phyloP scores from a whole-genome alignment of 2,797 vertebrate genomes.

The Alosa sapidissima region DNA sequence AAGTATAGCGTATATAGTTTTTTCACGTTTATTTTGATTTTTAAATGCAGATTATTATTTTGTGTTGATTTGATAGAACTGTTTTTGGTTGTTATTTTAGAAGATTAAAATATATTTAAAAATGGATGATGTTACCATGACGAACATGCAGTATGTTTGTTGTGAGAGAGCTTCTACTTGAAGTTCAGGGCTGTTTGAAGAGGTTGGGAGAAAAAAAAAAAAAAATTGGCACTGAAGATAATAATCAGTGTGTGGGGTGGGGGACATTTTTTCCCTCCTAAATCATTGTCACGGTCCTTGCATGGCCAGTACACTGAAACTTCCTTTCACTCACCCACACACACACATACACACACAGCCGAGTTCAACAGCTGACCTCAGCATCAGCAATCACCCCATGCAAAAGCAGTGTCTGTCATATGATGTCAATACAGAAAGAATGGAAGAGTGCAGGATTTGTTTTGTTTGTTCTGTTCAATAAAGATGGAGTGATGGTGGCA shows the following conservation, averaged over 20 bases:
- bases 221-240: not conserved
- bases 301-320: not conserved
- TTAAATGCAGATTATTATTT: constrained; percentile 44
- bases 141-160: constrained; percentile 14
- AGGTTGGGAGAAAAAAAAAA: not conserved
- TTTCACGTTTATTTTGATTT: constrained; percentile 35
- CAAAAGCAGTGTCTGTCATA: constrained; percentile 43
- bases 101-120: constrained; percentile 48
- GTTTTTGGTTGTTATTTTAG: constrained; percentile 36
- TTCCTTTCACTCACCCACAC: not conserved
- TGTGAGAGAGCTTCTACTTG: not conserved
- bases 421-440: constrained; percentile 55
- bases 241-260: not conserved
- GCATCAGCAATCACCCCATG: constrained; percentile 13
- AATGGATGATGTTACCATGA: constrained; percentile 32
- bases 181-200: not conserved
- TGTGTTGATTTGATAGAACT: constrained; percentile 28
- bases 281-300: not conserved
- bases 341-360: not conserved
- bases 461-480: not conserved
- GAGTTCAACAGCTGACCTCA: constrained; percentile 11
- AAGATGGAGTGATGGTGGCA: not conserved
- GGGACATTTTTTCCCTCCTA: not conserved
- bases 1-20: constrained; percentile 23
- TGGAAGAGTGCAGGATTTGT: constrained; percentile 7